These are phyloP conservation scores for Odontocerum albicorne DNA, from an alignment of 2,888 invertebrate genomes.

Conservation along the genomic window DNA sequence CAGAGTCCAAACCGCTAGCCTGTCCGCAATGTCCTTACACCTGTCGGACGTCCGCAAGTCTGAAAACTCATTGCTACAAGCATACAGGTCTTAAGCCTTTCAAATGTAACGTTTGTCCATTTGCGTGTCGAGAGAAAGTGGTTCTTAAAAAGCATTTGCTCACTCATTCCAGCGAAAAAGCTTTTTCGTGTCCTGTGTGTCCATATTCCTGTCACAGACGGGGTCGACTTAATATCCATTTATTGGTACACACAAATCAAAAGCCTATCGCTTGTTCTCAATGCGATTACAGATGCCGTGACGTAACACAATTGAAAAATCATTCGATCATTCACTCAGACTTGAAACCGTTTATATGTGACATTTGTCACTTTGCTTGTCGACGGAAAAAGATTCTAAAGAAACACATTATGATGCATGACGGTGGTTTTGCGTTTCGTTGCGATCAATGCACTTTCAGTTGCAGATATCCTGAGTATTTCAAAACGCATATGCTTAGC, in stretches of 20 bases:
- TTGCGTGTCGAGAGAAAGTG: constrained; percentile 8
- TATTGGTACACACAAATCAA: constrained; percentile 5
- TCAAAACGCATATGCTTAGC: constrained; percentile 5
- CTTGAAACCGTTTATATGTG: constrained; percentile 5
- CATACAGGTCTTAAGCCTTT: constrained; percentile 15
- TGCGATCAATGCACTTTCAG: constrained; percentile 10
- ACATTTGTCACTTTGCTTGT: constrained; percentile 12
- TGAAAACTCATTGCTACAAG: constrained; percentile 12
- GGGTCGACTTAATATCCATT: constrained; percentile 7
- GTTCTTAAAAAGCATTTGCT: constrained; percentile 19
- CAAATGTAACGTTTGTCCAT: constrained; percentile 6
- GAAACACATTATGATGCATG: constrained; percentile 10
- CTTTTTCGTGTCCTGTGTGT: constrained; percentile 11
- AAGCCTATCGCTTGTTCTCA: constrained; percentile 9
- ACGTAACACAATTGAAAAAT: constrained; percentile 8
- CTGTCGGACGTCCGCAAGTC: constrained; percentile 13
- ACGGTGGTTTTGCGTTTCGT: neutral
- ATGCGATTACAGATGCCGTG: constrained; percentile 6
- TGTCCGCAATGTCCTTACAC: constrained; percentile 11
- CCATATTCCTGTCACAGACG: constrained; percentile 7
- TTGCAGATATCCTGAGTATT: constrained; percentile 1
- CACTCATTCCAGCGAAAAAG: constrained; percentile 11
- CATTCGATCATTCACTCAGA: constrained; percentile 14
- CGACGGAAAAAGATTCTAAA: constrained; percentile 10
- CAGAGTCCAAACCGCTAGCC: constrained; percentile 6